These are phyloP conservation scores for Nesoenas mayeri DNA, from an alignment of 2,113 vertebrate genomes.

Conservation along the genomic window DNA sequence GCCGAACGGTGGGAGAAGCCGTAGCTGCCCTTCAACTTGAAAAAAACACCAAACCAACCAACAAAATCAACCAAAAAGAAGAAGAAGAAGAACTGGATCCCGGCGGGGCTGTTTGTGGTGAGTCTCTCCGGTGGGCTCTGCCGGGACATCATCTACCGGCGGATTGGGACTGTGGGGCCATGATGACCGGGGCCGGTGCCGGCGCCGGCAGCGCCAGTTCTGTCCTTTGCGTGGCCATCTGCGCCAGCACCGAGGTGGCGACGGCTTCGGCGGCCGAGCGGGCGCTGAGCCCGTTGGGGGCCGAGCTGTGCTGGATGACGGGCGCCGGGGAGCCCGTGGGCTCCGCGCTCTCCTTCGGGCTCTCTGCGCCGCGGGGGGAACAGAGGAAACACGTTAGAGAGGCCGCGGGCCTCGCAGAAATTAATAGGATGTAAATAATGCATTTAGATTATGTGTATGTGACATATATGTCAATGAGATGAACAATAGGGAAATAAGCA, in stretches of 20 bases:
- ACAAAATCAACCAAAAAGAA: background rate
- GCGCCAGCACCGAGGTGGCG: constrained; percentile 93
- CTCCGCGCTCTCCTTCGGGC: constrained; percentile 90
- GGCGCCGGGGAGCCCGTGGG: constrained; percentile 88
- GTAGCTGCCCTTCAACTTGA: constrained; percentile 64
- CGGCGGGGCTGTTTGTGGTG: too few species aligned
- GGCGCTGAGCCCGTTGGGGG: constrained; percentile 86
- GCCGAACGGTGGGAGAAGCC: constrained; percentile 18
- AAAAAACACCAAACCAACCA: background rate
- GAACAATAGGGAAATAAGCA: too few species aligned
- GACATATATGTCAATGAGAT: too few species aligned
- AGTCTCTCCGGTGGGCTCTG: background rate
- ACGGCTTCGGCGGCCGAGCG: constrained; percentile 93
- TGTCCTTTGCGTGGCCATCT: constrained; percentile 92
- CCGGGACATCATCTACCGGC: constrained; percentile 91
- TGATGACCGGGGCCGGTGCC: constrained; percentile 68
- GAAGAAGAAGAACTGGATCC: background rate
- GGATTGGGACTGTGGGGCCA: constrained; percentile 93
- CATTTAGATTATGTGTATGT: too few species aligned
- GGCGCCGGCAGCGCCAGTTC: constrained; percentile 66
- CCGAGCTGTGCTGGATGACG: constrained; percentile 93
- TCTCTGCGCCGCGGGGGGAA: constrained; percentile 69
- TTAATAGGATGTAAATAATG: too few species aligned
- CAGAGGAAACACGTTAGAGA: background rate
- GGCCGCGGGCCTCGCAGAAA: background rate